Evolutionary conservation across 2,797 vertebrate genomes (phyloP).

Genomic region (Loris lydekkerianus): DNA sequence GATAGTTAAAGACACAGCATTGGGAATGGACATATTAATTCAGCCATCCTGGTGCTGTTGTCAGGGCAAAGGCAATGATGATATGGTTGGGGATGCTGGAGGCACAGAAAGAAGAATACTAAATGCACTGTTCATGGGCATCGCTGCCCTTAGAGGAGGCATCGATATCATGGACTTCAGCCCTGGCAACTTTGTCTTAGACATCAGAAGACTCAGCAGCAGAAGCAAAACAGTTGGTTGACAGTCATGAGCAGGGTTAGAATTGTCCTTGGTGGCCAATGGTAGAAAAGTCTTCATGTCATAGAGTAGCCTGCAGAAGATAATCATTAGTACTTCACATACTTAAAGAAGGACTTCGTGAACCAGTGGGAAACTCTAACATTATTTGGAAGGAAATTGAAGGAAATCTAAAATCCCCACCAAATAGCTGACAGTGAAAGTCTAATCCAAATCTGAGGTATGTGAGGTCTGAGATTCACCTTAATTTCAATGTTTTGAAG

Average conservation of each 20-base stretch:
- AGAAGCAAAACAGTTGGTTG: neutral
- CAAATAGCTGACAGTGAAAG: neutral
- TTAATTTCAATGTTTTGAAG: neutral
- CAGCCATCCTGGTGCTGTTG: no score
- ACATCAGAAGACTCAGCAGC: neutral
- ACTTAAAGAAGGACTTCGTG: neutral
- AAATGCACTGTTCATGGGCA: neutral
- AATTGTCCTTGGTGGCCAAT: neutral
- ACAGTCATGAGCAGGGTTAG: no score
- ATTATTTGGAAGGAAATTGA: neutral
- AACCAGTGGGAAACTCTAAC: neutral
- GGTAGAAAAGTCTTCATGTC: neutral
- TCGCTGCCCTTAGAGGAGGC: neutral
- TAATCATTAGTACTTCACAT: neutral
- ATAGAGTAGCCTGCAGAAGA: neutral
- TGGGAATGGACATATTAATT: neutral
- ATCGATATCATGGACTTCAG: neutral
- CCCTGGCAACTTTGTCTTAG: neutral
- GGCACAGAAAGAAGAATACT: neutral
- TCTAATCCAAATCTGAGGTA: neutral
- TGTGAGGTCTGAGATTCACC: neutral
- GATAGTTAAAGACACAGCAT: neutral
- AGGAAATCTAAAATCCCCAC: neutral
- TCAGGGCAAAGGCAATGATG: neutral
- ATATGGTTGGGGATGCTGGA: neutral